Conservation (phyloP, 2,888 invertebrate species). For the Eulithis testata region DNA sequence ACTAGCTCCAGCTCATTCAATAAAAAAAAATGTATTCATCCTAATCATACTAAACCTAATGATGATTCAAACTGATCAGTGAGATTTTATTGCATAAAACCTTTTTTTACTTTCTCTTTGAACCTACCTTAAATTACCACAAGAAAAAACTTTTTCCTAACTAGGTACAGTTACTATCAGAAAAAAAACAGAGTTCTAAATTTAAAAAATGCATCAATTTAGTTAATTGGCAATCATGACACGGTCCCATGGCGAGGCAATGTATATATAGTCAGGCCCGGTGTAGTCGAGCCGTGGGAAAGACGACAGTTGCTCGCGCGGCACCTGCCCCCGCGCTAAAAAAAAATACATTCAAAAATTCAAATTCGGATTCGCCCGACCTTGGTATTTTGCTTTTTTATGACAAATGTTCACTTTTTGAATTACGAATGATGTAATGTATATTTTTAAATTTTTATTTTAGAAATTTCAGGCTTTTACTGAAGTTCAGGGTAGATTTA, state of each 20-base stretch:
- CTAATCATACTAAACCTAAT: no score
- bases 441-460: background rate
- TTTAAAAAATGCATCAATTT: conserved; percentile 52
- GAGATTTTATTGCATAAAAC: no score
- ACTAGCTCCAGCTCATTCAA: no score
- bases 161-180: background rate
- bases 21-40: no score
- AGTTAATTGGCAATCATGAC: conserved; percentile 79
- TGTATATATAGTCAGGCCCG: conserved; percentile 58
- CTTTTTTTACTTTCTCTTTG: no score
- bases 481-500: background rate
- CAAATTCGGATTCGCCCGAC: conserved; percentile 76
- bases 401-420: conserved; percentile 39
- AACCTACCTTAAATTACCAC: no score
- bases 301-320: conserved; percentile 76
- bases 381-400: conserved; percentile 60
- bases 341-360: conserved; percentile 73
- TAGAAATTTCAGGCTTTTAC: background rate
- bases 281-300: conserved; percentile 79
- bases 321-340: conserved; percentile 77
- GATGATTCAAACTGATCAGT: no score
- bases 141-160: background rate
- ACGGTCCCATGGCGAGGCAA: conserved; percentile 58
- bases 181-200: conserved; percentile 22
- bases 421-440: conserved; percentile 36